Evolutionary conservation across 2,113 vertebrate genomes (phyloP).

Genomic region (Crotalus helleri): DNA sequence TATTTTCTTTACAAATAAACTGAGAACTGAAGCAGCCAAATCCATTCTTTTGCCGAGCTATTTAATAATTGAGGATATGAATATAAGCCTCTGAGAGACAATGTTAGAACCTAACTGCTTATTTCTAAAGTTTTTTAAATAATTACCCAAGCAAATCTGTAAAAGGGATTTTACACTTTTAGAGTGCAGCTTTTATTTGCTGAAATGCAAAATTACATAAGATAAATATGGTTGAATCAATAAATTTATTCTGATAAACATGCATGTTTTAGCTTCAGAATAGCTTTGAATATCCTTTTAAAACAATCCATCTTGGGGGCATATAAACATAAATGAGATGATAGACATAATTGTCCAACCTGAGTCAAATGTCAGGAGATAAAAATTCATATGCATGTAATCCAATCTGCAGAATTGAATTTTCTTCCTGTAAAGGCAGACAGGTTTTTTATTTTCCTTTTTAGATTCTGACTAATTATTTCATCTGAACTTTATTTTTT

Average conservation of each 20-base stretch:
- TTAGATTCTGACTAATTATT: constrained; percentile 88
- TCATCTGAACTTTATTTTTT: constrained; percentile 72
- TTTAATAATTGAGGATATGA: not conserved
- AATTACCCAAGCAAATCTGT: not conserved
- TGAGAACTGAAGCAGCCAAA: not conserved
- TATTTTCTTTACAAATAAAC: not conserved
- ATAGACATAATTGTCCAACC: not conserved
- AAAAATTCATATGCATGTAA: not conserved
- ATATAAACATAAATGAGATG: not conserved
- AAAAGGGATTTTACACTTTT: not conserved
- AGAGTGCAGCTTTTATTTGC: not conserved
- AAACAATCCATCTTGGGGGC: not conserved
- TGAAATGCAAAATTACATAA: not conserved
- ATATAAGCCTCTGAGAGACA: not conserved
- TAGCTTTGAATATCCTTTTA: not conserved
- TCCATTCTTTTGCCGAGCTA: not conserved
- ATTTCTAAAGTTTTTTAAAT: not conserved
- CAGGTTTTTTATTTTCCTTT: constrained; percentile 77
- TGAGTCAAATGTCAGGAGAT: not conserved
- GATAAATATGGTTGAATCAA: not conserved
- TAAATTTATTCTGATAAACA: not conserved
- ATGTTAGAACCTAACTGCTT: not conserved
- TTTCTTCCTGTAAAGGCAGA: constrained; percentile 27
- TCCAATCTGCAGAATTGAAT: not conserved
- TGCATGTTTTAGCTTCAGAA: not conserved